These are phyloP conservation scores for Danionella dracula DNA, from an alignment of 2,797 vertebrate genomes.

Conservation along the genomic window DNA sequence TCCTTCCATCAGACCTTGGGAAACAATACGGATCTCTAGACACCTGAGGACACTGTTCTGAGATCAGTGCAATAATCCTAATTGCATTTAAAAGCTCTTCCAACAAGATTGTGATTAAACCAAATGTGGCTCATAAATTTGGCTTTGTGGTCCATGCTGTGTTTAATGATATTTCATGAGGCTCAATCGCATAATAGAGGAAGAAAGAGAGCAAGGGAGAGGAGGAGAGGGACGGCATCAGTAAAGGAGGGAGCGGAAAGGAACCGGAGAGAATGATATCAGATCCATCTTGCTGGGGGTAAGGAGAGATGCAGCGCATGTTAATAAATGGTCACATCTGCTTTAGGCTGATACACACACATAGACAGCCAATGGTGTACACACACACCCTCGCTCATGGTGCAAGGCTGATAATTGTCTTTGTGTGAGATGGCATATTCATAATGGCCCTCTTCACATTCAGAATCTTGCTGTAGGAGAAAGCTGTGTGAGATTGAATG, in stretches of 20 bases:
- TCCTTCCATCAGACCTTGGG: constrained; percentile 36
- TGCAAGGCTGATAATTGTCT: constrained; percentile 44
- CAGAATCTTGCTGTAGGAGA: constrained; percentile 15
- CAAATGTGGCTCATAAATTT: constrained; percentile 80
- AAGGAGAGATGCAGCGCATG: constrained; percentile 88
- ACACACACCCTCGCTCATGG: constrained; percentile 43
- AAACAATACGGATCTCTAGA: constrained; percentile 33
- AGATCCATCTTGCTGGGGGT: constrained; percentile 91
- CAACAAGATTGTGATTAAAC: constrained; percentile 78
- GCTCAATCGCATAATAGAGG: constrained; percentile 72
- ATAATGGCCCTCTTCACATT: constrained; percentile 41
- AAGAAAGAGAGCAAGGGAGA: background rate
- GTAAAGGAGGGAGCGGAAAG: constrained; percentile 32
- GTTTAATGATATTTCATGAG: constrained; percentile 99
- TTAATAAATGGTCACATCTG: constrained; percentile 99
- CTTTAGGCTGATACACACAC: constrained; percentile 78
- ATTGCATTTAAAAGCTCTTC: constrained; percentile 73
- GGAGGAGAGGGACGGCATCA: constrained; percentile 15
- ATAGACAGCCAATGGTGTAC: constrained; percentile 56
- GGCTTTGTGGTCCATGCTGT: constrained; percentile 71
- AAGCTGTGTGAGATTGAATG: background rate
- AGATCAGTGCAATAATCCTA: constrained; percentile 69
- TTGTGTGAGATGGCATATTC: constrained; percentile 45
- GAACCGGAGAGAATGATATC: constrained; percentile 93
- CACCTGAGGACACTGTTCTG: constrained; percentile 52